Conservation (phyloP, 2,888 invertebrate genomes). For the Lobophora halterata region DNA sequence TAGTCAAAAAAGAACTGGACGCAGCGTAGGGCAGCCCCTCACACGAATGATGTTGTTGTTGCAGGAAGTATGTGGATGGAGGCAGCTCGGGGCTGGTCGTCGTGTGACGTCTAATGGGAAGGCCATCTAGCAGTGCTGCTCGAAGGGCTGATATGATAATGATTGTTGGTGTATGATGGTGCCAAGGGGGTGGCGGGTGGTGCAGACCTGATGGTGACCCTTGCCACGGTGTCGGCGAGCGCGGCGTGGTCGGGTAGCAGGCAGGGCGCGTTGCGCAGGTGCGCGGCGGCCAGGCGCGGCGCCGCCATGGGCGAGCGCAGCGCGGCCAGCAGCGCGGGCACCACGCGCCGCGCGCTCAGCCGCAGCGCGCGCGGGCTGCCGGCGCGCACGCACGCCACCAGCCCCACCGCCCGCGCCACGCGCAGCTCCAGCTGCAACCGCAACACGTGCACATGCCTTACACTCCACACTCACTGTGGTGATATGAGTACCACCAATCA, state of each 20-base stretch:
- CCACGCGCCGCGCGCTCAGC: slow-evolving; percentile 24
- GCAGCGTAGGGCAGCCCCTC: too few species aligned
- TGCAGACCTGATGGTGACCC: slow-evolving; percentile 84
- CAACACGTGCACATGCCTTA: too few species aligned
- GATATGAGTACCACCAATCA: too few species aligned
- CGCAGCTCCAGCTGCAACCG: slow-evolving; percentile 48
- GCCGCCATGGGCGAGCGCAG: slow-evolving; percentile 90
- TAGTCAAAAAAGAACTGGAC: too few species aligned
- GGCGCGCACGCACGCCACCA: slow-evolving; percentile 77
- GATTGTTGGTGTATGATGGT: not conserved
- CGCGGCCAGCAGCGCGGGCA: slow-evolving; percentile 76
- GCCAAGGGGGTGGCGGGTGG: not conserved
- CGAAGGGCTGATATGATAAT: not conserved
- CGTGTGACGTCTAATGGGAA: too few species aligned
- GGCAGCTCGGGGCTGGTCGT: too few species aligned
- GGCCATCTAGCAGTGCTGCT: too few species aligned
- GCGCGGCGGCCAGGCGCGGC: slow-evolving; percentile 82
- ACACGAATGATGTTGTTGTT: too few species aligned
- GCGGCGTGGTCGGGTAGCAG: slow-evolving; percentile 58
- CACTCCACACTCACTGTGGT: too few species aligned
- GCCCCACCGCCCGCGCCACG: slow-evolving; percentile 48
- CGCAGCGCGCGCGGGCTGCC: slow-evolving; percentile 68
- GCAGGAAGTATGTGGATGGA: too few species aligned
- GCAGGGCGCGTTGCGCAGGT: slow-evolving; percentile 74
- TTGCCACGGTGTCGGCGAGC: slow-evolving; percentile 83